These are phyloP conservation scores for Aphrophora alni DNA, from an alignment of 2,888 invertebrate species.

Conservation along the genomic window DNA sequence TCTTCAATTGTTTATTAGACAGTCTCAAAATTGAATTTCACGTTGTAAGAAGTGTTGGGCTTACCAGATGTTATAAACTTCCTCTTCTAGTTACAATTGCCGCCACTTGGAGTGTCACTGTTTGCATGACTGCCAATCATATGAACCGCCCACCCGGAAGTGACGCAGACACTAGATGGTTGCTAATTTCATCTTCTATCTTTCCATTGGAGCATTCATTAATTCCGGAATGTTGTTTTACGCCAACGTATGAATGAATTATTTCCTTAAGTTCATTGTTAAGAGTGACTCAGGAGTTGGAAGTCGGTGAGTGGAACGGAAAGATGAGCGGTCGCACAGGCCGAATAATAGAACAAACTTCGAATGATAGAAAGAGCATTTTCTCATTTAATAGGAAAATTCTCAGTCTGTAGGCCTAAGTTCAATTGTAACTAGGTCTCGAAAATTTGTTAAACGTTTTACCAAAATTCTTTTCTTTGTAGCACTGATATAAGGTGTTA, in stretches of 20 bases:
- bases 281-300: neutral
- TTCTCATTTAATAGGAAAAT: no score
- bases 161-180: constrained; percentile 3
- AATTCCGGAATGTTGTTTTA: constrained; percentile 2
- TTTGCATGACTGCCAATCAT: constrained; percentile 6
- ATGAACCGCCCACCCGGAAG: constrained; percentile 15
- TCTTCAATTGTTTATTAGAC: constrained; percentile 23
- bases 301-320: neutral
- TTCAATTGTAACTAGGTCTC: no score
- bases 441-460: no score
- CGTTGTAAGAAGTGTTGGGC: constrained; percentile 12
- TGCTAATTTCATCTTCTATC: constrained; percentile 6
- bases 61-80: neutral
- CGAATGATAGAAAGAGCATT: no score
- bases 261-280: constrained; percentile 4
- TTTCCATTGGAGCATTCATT: constrained; percentile 3
- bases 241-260: constrained; percentile 9
- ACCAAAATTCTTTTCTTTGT: no score
- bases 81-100: constrained; percentile 2
- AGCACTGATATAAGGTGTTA: no score
- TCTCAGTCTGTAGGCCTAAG: no score
- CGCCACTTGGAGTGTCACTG: neutral
- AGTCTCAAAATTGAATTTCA: constrained; percentile 29
- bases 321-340: neutral
- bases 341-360: neutral